Evolutionary conservation across 2,113 vertebrate genomes (phyloP), one percentile per base, ranked within the genome.

Genomic region (Hippocampus barbouri): DNA sequence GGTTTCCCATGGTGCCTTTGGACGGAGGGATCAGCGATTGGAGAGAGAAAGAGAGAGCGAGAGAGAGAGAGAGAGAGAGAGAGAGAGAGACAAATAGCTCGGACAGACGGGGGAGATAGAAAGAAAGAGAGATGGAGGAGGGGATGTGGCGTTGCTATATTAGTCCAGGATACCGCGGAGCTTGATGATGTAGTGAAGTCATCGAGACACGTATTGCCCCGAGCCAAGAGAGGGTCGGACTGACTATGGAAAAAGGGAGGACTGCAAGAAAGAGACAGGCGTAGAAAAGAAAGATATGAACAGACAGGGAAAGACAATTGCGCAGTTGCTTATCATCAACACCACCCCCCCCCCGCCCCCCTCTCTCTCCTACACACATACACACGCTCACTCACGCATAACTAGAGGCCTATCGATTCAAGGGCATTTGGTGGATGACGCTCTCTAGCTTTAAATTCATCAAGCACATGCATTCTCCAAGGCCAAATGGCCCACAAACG

Each of bases 1-100:
- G 91, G 84, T 93, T 94, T 76, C 92, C 90, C 91, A 94, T 93
- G 86, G 82, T 83, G 78, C 79, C 83, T 82, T 83, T 70, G 65
- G 87, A 79, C 60, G 69, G 79, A 30, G 72, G 83, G 79, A 81
- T 83, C 87, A 76, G n/a, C 87, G 80, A 85, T 67, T 12, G 62
- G 80, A 76, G 77, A 49, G 73, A 67, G 68, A 54, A 38, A 49
- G 12, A 5, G 73, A 72, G 11, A 47, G 43, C 54, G 41, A 9
- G 47, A 60, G 59, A 68, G 53, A 25, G 41, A 59, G 57, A 70
- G 65, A n/a, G 53, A n/a, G n/a, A n/a, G n/a, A n/a, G n/a, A n/a
- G n/a, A 49, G 8, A 4, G 72, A 74, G 10, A 57, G 41, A 54
- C n/a, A 8, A n/a, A 59, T 30, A 30, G 30, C 30, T 30, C 30